phyloP scores from a whole-genome alignment of 2,888 invertebrate genomes.

The Siphonodentalium dalli region DNA sequence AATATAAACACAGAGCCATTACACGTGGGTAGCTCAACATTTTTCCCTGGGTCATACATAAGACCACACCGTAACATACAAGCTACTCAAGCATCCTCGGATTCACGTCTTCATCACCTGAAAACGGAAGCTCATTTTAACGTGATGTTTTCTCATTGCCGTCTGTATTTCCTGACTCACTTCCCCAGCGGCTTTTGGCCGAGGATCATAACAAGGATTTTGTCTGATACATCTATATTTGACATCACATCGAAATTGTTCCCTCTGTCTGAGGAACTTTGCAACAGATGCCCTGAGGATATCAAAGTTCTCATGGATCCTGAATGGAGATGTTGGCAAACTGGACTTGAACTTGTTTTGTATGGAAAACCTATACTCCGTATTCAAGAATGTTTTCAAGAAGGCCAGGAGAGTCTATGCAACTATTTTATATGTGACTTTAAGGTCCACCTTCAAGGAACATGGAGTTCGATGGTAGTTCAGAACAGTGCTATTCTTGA shows the following conservation, averaged over 20 bases:
- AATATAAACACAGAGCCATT: too few species aligned
- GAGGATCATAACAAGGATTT: constrained; percentile 85
- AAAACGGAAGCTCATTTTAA: constrained; percentile 37
- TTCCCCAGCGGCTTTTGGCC: constrained; percentile 99
- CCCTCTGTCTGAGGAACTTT: constrained; percentile 34
- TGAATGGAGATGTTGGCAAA: constrained; percentile 56
- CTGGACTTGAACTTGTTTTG: constrained; percentile 85
- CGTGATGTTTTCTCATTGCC: constrained; percentile 50
- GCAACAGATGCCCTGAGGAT: constrained; percentile 35
- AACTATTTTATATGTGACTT: constrained; percentile 69
- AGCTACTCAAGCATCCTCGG: constrained; percentile 1
- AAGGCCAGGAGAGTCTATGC: too few species aligned
- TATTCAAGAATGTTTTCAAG: too few species aligned
- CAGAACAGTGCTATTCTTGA: constrained; percentile 83
- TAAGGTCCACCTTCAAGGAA: constrained; percentile 56
- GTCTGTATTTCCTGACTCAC: constrained; percentile 80
- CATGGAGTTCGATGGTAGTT: constrained; percentile 74
- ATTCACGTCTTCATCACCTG: constrained; percentile 14
- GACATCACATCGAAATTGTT: constrained; percentile 39
- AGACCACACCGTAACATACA: not conserved
- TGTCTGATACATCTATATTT: constrained; percentile 75
- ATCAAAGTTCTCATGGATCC: constrained; percentile 31
- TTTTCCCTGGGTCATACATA: constrained; percentile 1
- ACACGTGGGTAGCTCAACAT: too few species aligned
- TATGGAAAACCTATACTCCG: constrained; percentile 82